These are phyloP conservation scores for Bergia puertoricense DNA, from an alignment of 92 coral and sea anemone genomes.

Conservation along the genomic window DNA sequence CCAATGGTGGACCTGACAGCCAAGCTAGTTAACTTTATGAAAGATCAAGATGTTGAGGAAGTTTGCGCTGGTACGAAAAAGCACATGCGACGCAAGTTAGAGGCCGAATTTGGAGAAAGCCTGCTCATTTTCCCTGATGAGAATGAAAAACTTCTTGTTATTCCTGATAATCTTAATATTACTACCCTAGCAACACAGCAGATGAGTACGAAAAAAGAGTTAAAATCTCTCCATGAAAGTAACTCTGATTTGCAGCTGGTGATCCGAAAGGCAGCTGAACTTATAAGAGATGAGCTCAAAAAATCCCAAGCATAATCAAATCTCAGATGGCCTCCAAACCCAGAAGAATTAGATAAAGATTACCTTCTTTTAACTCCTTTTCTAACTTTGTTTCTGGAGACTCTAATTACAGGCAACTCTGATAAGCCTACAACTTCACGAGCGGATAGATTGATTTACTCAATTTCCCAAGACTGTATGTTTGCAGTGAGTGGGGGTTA, in stretches of 20 bases:
- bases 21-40: too few relatives aligned
- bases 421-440: constrained; percentile 38
- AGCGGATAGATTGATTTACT: constrained; percentile 37
- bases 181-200: too few relatives aligned
- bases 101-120: too few relatives aligned
- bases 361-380: constrained; percentile 31
- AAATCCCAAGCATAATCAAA: constrained; percentile 26
- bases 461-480: constrained; percentile 55
- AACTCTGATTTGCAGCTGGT: constrained; percentile 15
- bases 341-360: constrained; percentile 45
- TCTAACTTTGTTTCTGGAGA: constrained; percentile 5
- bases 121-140: too few relatives aligned
- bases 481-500: constrained; percentile 53
- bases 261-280: constrained; percentile 28
- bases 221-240: too few relatives aligned
- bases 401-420: constrained; percentile 38
- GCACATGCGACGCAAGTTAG: too few relatives aligned
- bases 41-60: too few relatives aligned
- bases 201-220: too few relatives aligned
- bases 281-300: constrained; percentile 30
- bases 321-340: constrained; percentile 48
- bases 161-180: too few relatives aligned
- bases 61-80: too few relatives aligned
- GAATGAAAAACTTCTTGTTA: too few relatives aligned
- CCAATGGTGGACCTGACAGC: too few relatives aligned